Evolutionary conservation across 2,888 invertebrate genomes (phyloP).

Genomic region (Theretra japonica): DNA sequence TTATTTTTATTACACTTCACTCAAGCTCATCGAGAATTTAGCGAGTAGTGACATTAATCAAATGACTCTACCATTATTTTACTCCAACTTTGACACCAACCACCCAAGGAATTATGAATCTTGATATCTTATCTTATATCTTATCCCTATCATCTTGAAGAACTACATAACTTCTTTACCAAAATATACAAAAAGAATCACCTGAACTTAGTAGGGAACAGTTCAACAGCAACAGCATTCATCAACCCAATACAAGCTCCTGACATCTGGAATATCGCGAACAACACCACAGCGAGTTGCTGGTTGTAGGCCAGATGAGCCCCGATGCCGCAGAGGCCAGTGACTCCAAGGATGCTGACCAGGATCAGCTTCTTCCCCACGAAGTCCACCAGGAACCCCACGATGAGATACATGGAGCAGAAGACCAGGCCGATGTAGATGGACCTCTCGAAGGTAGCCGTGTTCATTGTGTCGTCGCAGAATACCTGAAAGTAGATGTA

Average conservation of each 20-base stretch:
- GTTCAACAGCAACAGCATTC: slow-evolving; percentile 84
- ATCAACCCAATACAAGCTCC: slow-evolving; percentile 85
- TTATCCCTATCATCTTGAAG: too few relatives aligned
- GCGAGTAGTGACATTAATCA: too few relatives aligned
- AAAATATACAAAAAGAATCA: slow-evolving; percentile 40
- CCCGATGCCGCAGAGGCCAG: slow-evolving; percentile 83
- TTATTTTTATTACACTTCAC: too few relatives aligned
- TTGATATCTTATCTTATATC: too few relatives aligned
- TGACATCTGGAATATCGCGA: slow-evolving; percentile 82
- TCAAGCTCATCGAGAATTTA: too few relatives aligned
- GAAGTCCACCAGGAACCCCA: slow-evolving; percentile 85
- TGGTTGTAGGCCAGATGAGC: slow-evolving; percentile 86
- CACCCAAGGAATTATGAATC: too few relatives aligned
- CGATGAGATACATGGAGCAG: slow-evolving; percentile 86
- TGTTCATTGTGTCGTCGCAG: slow-evolving; percentile 85
- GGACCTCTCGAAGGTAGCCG: slow-evolving; percentile 86
- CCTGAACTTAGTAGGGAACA: slow-evolving; percentile 85
- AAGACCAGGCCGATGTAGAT: slow-evolving; percentile 88
- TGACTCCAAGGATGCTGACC: slow-evolving; percentile 75
- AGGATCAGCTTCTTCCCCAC: slow-evolving; percentile 83
- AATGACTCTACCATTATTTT: background rate
- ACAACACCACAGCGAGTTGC: slow-evolving; percentile 84
- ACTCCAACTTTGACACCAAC: background rate
- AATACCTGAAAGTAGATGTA: slow-evolving; percentile 44
- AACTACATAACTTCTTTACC: background rate